Evolutionary conservation across 2,797 vertebrate genomes (phyloP).

Genomic region (Antennarius maculatus): DNA sequence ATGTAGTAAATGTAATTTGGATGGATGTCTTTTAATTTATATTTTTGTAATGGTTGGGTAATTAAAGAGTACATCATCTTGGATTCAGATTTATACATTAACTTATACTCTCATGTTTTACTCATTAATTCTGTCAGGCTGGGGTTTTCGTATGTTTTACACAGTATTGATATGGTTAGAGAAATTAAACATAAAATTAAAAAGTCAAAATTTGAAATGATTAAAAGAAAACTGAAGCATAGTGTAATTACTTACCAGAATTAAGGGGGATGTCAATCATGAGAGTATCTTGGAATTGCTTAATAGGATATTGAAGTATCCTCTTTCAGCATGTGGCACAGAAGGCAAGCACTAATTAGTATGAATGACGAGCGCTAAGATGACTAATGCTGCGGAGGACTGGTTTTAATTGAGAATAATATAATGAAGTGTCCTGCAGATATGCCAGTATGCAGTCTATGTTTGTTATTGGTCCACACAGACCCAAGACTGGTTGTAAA

Average conservation of each 20-base stretch:
- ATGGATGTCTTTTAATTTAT: constrained; percentile 10
- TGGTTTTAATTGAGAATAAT: constrained; percentile 87
- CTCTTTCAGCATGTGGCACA: constrained; percentile 78
- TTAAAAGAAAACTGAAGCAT: constrained; percentile 77
- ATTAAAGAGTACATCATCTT: not conserved
- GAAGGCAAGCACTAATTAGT: constrained; percentile 83
- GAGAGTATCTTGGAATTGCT: constrained; percentile 78
- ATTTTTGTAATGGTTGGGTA: constrained; percentile 7
- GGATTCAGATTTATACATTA: not conserved
- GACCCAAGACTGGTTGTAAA: constrained; percentile 45
- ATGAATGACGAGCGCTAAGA: constrained; percentile 83
- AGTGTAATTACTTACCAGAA: constrained; percentile 81
- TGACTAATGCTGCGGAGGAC: constrained; percentile 84
- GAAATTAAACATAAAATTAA: constrained; percentile 49
- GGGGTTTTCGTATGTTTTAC: constrained; percentile 14
- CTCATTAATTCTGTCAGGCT: constrained; percentile 16
- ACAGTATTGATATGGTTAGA: constrained; percentile 30
- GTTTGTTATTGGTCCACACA: constrained; percentile 69
- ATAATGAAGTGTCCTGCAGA: constrained; percentile 81
- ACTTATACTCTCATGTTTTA: not conserved
- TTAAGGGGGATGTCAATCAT: constrained; percentile 84
- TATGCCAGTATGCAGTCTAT: constrained; percentile 75
- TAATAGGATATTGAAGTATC: constrained; percentile 87
- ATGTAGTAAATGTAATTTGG: constrained; percentile 1
- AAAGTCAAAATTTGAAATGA: constrained; percentile 63